Evolutionary conservation across 2,113 vertebrate genomes (phyloP).

Genomic region (Dicerorhinus sumatrensis): DNA sequence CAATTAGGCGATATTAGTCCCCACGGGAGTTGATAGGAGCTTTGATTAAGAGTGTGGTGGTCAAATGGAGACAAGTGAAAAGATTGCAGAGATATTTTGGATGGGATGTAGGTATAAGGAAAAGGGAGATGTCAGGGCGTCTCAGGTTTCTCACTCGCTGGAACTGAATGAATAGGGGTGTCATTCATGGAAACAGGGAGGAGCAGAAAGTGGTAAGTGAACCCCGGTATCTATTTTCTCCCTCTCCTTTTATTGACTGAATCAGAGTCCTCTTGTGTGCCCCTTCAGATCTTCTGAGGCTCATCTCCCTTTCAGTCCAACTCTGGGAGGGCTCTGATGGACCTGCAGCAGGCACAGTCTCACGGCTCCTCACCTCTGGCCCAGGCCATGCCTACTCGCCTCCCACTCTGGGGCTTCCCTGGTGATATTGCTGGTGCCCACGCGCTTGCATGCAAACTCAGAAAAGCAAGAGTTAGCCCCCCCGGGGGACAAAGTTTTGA

Average conservation of each 20-base stretch:
- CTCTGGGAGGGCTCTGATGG: not conserved
- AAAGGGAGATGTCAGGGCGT: not conserved
- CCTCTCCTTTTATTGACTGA: not conserved
- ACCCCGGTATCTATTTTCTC: not conserved
- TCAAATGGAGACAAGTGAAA: not conserved
- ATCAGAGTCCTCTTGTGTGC: fast-evolving
- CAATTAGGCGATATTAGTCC: not conserved
- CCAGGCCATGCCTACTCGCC: not conserved
- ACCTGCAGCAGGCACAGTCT: not conserved
- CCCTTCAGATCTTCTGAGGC: not conserved
- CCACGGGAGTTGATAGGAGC: not conserved
- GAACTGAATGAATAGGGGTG: not conserved
- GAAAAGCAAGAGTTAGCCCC: not conserved
- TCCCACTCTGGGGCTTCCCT: not conserved
- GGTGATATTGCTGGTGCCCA: not conserved
- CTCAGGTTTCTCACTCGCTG: not conserved
- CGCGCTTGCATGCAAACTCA: not conserved
- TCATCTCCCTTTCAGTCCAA: not conserved
- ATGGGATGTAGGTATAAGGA: not conserved
- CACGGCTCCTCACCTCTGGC: fast-evolving
- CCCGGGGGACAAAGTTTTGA: not conserved
- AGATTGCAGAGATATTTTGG: not conserved
- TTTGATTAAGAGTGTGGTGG: not conserved
- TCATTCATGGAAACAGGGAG: not conserved
- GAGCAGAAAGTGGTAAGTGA: not conserved